Conservation (phyloP, 2,888 invertebrate genomes). For the Agonum fuliginosum region DNA sequence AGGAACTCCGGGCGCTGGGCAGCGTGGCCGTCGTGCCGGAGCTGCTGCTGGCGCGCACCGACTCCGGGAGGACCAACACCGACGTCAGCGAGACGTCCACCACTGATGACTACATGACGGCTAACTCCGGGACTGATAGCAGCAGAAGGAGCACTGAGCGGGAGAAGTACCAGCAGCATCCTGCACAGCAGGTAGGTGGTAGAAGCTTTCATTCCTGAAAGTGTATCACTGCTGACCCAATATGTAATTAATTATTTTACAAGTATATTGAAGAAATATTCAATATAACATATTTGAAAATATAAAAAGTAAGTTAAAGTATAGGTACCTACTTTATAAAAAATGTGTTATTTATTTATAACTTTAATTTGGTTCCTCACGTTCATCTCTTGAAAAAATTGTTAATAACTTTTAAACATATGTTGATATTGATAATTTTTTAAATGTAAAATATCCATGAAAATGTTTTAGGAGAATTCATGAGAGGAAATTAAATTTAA, state of each 20-base stretch:
- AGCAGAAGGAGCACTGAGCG: conserved; percentile 77
- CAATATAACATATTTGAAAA: conserved; percentile 71
- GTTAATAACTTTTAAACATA: no score
- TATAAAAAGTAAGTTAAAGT: no score
- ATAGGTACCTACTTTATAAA: no score
- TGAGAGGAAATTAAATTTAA: no score
- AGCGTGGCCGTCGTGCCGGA: conserved; percentile 70
- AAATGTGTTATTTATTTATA: no score
- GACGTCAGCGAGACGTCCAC: conserved; percentile 92
- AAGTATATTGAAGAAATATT: background rate
- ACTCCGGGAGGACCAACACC: conserved; percentile 83
- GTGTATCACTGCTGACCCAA: conserved; percentile 68
- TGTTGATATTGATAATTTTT: no score
- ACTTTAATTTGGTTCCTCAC: no score
- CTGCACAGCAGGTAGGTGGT: background rate
- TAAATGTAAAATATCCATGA: no score
- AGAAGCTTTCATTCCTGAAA: background rate
- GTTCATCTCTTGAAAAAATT: no score
- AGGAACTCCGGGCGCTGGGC: conserved; percentile 49
- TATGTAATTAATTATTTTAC: no score
- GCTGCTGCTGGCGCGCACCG: conserved; percentile 79
- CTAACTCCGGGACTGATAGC: conserved; percentile 82
- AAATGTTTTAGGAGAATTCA: no score
- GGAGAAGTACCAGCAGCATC: conserved; percentile 41
- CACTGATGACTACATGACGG: conserved; percentile 91